phyloP scores from a whole-genome alignment of 2,797 vertebrate genomes.

The Tokudaia muenninki region DNA sequence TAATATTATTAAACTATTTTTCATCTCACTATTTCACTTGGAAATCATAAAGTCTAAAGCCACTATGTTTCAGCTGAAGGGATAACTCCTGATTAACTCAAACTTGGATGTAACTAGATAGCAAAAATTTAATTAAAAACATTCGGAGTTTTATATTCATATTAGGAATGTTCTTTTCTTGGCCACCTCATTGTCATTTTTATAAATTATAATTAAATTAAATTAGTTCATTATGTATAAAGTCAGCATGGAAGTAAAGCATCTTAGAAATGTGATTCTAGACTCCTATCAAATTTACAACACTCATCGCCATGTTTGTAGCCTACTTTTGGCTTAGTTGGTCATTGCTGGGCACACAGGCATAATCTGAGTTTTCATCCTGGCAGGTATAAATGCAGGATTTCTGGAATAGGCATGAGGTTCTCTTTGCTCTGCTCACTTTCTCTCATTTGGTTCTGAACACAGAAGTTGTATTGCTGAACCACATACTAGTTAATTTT shows the following conservation, averaged over 20 bases:
- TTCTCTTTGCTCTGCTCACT: not conserved
- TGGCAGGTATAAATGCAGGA: too few species aligned
- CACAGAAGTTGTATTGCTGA: not conserved
- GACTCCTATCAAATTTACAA: not conserved
- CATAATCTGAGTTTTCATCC: not conserved
- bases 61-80: not conserved
- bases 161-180: not conserved
- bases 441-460: not conserved
- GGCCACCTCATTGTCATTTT: not conserved
- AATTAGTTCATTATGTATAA: not conserved
- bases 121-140: slow-evolving; percentile 12
- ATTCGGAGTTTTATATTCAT: not conserved
- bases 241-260: not conserved
- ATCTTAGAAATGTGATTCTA: not conserved
- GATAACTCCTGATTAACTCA: not conserved
- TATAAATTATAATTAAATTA: too few species aligned
- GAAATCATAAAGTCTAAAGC: slow-evolving; percentile 2
- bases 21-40: slow-evolving; percentile 10
- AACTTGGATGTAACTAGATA: not conserved
- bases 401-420: not conserved
- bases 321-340: not conserved
- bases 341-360: not conserved
- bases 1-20: slow-evolving; percentile 48
- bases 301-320: not conserved
- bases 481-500: not conserved